Conservation (phyloP, 1,140 invertebrate species). For the Pogonognathellus flavescens region DNA sequence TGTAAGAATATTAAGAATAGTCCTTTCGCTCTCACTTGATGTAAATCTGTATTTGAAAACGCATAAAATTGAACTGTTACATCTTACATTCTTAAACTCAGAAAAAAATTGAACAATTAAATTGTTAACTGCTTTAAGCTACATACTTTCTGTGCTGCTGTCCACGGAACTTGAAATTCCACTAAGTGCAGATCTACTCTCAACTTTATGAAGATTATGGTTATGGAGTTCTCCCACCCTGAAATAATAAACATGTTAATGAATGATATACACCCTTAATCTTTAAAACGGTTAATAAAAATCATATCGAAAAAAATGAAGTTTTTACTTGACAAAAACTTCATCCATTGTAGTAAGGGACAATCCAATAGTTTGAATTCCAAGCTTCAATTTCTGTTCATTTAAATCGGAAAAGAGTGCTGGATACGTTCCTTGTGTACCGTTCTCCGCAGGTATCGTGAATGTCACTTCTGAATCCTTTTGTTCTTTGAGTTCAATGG, state of each 20-base stretch:
- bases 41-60: neutral
- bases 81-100: neutral
- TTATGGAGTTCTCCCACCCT: constrained; percentile 15
- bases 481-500: constrained; percentile 72
- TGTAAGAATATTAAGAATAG: constrained; percentile 73
- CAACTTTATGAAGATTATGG: neutral
- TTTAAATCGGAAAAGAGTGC: constrained; percentile 79
- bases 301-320: neutral
- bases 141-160: neutral
- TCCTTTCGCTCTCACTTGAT: constrained; percentile 68
- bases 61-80: neutral
- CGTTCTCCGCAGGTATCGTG: constrained; percentile 72
- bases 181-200: neutral
- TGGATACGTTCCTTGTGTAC: constrained; percentile 71
- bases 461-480: constrained; percentile 73
- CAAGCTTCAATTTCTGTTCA: constrained; percentile 73
- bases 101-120: neutral
- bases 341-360: constrained; percentile 88
- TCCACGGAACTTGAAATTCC: neutral
- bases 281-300: no score
- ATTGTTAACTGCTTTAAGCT: constrained; percentile 5
- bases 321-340: constrained; percentile 86
- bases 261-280: no score
- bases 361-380: constrained; percentile 82
- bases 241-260: neutral